Evolutionary conservation across 2,113 vertebrate species (phyloP), one percentile per base, ranked within the genome.

Genomic region (Dicaeum eximium): DNA sequence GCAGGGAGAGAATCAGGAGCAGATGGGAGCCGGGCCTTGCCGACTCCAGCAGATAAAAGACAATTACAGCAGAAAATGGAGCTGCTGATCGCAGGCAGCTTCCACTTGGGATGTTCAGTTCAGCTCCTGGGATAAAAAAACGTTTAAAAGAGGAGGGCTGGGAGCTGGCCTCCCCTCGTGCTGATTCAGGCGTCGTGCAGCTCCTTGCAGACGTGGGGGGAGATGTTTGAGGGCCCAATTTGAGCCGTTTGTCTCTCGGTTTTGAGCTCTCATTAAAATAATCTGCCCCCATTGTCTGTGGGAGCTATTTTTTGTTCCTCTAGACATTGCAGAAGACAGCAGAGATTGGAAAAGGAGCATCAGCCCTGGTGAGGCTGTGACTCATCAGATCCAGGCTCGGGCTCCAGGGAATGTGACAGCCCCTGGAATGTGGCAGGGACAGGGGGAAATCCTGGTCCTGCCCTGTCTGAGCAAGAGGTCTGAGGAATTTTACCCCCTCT

Each of bases 221-320:
- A 62, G 95, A 94, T 0, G 54, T 66, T 90, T 95, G 15, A 65
- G 79, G 95, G 96, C 96, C 97, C 97, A 94, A 97, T 97, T 96
- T 73, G 89, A 96, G 93, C 89, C 64, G 9, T 97, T 98, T 98
- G 96, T 96, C 96, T 89, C 96, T 96, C 95, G 42, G 86, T 95
- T 96, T 88, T 75, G 92, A 98, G 85, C 80, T 83, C 93, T 97
- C 97, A 98, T 98, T 98, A 98, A 97, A 98, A 98, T 97, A 97
- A 98, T 98, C 96, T 97, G 92, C 54, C 97, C 92, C 92, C 96
- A 98, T 98, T 98, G 97, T 98, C 96, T 97, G 56, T 8, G 50
- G 84, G 92, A 97, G 97, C 96, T 98, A 97, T 98, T 98, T 98
- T 97, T 87, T 78, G 86, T 35, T 53, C 90, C 95, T 89, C 60